Evolutionary conservation across 2,888 invertebrate genomes (phyloP).

Genomic region (Sympetrum striolatum): DNA sequence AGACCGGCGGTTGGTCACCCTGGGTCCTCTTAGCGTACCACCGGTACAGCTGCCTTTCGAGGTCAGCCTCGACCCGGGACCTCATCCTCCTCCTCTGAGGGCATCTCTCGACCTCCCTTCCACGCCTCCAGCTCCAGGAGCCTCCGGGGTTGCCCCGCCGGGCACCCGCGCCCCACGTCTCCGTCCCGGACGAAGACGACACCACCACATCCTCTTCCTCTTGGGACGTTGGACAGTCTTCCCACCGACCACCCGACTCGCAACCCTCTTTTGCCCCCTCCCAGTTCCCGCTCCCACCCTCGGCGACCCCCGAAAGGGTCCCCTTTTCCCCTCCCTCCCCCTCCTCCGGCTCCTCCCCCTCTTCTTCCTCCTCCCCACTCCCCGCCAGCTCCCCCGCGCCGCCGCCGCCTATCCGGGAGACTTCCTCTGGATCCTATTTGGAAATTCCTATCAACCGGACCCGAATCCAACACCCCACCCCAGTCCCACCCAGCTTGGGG

Average conservation of each 20-base stretch:
- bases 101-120: slow-evolving; percentile 1
- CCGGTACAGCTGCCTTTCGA: slow-evolving; percentile 52
- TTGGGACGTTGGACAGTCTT: not conserved
- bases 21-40: slow-evolving; percentile 51
- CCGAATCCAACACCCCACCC: not conserved
- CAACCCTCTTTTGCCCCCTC: not conserved
- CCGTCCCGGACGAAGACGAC: not conserved
- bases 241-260: not conserved
- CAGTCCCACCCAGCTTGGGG: not conserved
- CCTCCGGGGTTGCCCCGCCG: not conserved
- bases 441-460: not conserved
- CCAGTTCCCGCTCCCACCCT: not conserved
- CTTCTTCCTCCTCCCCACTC: slow-evolving; percentile 26
- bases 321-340: not conserved
- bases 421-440: not conserved
- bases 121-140: slow-evolving; percentile 5
- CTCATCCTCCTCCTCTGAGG: slow-evolving; percentile 34
- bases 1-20: slow-evolving; percentile 45
- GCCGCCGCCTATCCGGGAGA: not conserved
- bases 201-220: slow-evolving; percentile 20
- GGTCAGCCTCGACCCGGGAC: slow-evolving; percentile 50
- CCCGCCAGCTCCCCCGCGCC: slow-evolving; percentile 29
- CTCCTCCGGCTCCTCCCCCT: slow-evolving; percentile 4
- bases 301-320: not conserved
- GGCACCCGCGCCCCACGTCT: not conserved